Percentiles rank a stretch among this genome's conserved stretches.
These are phyloP conservation scores for Heliconius ismenius DNA, from an alignment of 2,888 invertebrate genomes.

Conservation along the genomic window DNA sequence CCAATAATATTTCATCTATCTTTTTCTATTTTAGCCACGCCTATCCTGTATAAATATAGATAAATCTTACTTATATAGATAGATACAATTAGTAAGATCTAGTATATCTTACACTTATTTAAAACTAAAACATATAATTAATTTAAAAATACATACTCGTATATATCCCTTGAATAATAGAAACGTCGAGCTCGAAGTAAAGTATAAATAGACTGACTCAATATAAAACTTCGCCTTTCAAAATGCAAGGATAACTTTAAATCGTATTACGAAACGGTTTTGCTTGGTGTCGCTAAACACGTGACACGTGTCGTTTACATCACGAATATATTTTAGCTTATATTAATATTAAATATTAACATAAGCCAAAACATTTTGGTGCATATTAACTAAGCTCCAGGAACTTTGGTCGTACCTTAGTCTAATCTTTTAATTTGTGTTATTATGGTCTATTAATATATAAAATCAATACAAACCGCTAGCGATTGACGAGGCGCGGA, in stretches of 20 bases:
- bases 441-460: neutral
- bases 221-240: neutral
- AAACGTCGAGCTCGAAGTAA: neutral
- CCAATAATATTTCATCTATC: too few species aligned
- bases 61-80: too few species aligned
- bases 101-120: too few species aligned
- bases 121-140: neutral
- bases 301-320: neutral
- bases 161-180: neutral
- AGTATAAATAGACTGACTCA: constrained; percentile 11
- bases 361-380: too few species aligned
- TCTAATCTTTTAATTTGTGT: neutral
- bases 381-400: too few species aligned
- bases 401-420: neutral
- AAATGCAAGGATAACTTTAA: neutral
- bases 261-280: neutral
- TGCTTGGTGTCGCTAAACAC: neutral
- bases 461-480: constrained; percentile 57
- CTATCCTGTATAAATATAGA: too few species aligned
- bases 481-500: constrained; percentile 60
- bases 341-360: neutral
- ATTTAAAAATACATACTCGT: neutral
- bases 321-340: neutral
- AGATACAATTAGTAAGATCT: too few species aligned
- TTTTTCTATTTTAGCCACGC: too few species aligned